Conservation (phyloP, 1,140 invertebrate genomes). For the Nilaparvata lugens region DNA sequence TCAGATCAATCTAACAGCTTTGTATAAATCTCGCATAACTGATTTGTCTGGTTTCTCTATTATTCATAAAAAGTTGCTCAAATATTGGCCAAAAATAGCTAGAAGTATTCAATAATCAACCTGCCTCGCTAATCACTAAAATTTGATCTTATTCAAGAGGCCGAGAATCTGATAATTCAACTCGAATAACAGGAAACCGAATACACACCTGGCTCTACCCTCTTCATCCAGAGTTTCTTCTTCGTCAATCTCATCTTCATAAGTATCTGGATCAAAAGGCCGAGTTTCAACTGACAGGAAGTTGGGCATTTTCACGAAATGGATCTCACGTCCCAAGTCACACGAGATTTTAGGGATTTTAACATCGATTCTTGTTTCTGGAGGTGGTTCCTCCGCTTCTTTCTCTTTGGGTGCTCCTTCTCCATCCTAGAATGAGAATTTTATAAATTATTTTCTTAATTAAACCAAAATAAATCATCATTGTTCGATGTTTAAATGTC, state of each 20-base stretch:
- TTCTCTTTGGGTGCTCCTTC: slow-evolving; percentile 48
- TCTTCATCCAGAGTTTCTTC: slow-evolving; percentile 97
- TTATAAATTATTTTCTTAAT: background rate
- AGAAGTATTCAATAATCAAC: no score
- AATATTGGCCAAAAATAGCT: no score
- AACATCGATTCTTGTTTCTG: slow-evolving; percentile 91
- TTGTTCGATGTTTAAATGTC: background rate
- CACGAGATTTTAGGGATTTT: slow-evolving; percentile 93
- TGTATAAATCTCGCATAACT: no score
- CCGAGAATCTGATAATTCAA: no score
- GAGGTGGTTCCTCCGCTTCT: slow-evolving; percentile 64
- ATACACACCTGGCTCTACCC: slow-evolving; percentile 67
- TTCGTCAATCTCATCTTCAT: slow-evolving; percentile 99
- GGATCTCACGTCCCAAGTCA: slow-evolving; percentile 81
- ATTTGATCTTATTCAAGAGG: no score
- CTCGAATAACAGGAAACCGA: no score
- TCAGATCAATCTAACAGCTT: no score
- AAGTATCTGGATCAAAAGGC: slow-evolving; percentile 89
- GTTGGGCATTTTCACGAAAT: slow-evolving; percentile 92
- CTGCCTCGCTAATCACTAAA: no score
- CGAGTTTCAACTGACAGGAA: slow-evolving; percentile 86
- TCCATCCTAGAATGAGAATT: slow-evolving; percentile 27
- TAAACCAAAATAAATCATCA: background rate
- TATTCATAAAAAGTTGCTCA: no score
- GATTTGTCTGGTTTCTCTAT: no score